Conservation (phyloP, 2,113 vertebrate species). For the Corydoras sp. region DNA sequence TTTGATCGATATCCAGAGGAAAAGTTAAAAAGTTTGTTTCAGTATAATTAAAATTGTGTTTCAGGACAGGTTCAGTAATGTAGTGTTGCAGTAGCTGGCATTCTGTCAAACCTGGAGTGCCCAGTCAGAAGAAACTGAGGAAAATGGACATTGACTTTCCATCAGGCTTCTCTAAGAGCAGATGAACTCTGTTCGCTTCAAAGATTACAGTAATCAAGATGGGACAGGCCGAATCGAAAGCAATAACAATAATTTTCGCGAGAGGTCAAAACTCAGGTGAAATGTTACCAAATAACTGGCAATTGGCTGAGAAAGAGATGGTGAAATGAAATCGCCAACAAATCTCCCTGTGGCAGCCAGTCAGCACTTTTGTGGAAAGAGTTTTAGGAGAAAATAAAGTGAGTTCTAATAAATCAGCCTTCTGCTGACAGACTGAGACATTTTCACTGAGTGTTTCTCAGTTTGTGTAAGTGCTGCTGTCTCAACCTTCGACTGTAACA, state of each 20-base stretch:
- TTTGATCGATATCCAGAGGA: not conserved
- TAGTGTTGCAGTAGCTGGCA: not conserved
- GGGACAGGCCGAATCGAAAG: slow-evolving; percentile 74
- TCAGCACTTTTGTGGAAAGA: slow-evolving; percentile 74
- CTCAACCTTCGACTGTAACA: not conserved
- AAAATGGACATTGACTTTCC: slow-evolving; percentile 52
- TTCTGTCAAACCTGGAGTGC: not conserved
- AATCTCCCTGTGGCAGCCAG: slow-evolving; percentile 64
- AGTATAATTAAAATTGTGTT: not conserved
- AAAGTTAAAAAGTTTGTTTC: not conserved
- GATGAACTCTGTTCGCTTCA: slow-evolving; percentile 66
- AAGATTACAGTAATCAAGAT: slow-evolving; percentile 81
- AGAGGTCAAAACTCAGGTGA: slow-evolving; percentile 77
- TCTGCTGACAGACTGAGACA: slow-evolving; percentile 31
- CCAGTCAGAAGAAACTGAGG: slow-evolving; percentile 2
- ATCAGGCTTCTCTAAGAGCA: slow-evolving; percentile 42
- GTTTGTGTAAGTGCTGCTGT: not conserved
- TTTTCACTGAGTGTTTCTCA: slow-evolving; percentile 41
- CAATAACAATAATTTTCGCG: slow-evolving; percentile 76
- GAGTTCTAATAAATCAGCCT: slow-evolving; percentile 57
- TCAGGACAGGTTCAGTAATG: not conserved
- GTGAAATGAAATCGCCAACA: slow-evolving; percentile 70
- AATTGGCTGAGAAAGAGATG: slow-evolving; percentile 73
- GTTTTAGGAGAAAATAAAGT: slow-evolving; percentile 49
- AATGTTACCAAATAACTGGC: slow-evolving; percentile 83